phyloP scores from a whole-genome alignment of 2,113 vertebrate species.

The Raja brachyura region DNA sequence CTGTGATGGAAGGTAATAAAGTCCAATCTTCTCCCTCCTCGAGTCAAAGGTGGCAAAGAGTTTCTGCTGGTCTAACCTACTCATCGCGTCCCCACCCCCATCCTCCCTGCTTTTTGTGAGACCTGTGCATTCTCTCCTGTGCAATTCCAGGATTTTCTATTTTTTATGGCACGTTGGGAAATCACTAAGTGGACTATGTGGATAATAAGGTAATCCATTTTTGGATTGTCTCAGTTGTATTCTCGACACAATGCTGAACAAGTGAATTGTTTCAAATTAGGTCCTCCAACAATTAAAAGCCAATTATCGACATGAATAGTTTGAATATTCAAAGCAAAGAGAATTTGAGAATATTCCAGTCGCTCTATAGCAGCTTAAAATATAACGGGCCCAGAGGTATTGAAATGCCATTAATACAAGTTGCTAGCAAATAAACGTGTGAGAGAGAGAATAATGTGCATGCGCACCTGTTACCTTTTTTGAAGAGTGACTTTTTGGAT shows the following conservation, averaged over 20 bases:
- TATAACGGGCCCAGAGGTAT: conserved; percentile 26
- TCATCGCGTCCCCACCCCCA: background rate
- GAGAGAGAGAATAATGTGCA: conserved; percentile 17
- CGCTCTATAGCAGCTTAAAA: background rate
- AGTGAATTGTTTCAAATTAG: conserved; percentile 22
- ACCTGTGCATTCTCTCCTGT: background rate
- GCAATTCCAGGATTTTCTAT: background rate
- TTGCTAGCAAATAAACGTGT: background rate
- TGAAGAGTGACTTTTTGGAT: conserved; percentile 35
- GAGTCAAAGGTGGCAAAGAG: background rate
- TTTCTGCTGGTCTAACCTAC: background rate
- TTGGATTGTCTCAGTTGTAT: background rate
- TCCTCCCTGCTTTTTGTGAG: too few relatives aligned
- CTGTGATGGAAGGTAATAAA: too few relatives aligned
- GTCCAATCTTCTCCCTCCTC: too few relatives aligned
- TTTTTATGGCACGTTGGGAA: background rate
- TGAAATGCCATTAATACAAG: conserved; percentile 18
- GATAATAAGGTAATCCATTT: background rate
- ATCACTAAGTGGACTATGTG: background rate
- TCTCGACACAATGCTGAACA: conserved; percentile 7
- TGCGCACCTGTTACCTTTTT: conserved; percentile 29
- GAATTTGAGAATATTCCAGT: background rate
- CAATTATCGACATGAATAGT: background rate
- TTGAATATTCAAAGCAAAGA: background rate
- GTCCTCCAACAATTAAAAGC: background rate